Base-by-base conservation (phyloP, 2,113 vertebrate genomes). In the Trogon surrucura region DNA sequence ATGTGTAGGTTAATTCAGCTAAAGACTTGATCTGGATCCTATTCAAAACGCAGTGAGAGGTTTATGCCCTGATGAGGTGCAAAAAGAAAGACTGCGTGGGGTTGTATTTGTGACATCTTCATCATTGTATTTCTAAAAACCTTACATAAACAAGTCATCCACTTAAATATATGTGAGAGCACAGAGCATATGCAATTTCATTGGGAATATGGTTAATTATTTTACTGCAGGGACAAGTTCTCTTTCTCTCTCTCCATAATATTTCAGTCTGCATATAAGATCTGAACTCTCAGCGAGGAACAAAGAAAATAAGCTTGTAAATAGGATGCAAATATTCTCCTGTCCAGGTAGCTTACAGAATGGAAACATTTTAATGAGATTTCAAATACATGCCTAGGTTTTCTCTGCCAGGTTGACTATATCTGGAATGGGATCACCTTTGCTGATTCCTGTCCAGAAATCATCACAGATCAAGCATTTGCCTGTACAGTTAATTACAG, bases 1-100 rank as follows among this genome's bases (percentile, higher is more conserved):
- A 34, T 4, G 6, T 21, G 6, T 9, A 50, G 15, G 32, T 32
- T 44, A 70, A 70, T 48, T 70, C 19, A 85, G 4, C 25, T 41
- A 8, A 30, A 66, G n/a, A 27, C 22, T 26, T 32, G 11, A 41
- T 45, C 38, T 0, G 0, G 18, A 38, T 67, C 34, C n/a, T 57
- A 3, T 30, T 80, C 22, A 54, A 78, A 41, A 26, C 3, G 6
- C 18, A 80, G 29, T 7, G 36, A 78, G 16, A 22, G 29, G 38
- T 69, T 57, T 67, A 51, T 45, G n/a, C 15, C n/a, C 5, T 41
- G 19, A n/a, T 0, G 34, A 18, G 13, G 4, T 36, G 47, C 1
- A 3, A 65, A 57, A 70, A 73, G 34, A 44, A 83, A 17, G 29
- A 25, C 1, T 27, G 1, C 0, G 0, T 21, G 30, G 10, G 16